Percentiles rank a stretch among this genome's conserved stretches.
Conservation (phyloP, 2,797 vertebrate genomes). For the Falco rusticolus region DNA sequence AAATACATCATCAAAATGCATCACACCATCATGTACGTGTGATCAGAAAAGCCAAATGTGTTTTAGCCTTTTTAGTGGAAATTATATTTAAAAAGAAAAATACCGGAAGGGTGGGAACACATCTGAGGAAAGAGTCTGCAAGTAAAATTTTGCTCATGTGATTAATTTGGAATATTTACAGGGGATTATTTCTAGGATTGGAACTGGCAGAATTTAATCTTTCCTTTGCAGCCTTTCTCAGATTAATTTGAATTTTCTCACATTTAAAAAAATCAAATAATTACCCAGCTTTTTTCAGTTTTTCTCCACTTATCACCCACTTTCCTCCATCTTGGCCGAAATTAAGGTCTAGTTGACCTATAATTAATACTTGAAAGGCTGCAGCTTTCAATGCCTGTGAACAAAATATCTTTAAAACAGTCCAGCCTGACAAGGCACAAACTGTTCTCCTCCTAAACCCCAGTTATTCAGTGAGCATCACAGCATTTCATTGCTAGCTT, state of each 20-base stretch:
- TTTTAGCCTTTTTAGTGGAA: slow-evolving; percentile 46
- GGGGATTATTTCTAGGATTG: neutral
- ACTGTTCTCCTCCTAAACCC: neutral
- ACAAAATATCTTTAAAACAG: neutral
- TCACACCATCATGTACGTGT: accelerated
- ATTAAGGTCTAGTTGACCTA: neutral
- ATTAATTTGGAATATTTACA: neutral
- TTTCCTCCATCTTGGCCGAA: neutral
- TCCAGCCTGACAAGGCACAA: neutral
- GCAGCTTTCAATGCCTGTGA: neutral
- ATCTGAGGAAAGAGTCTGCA: slow-evolving; percentile 10
- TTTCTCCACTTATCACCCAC: neutral
- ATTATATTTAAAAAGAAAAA: slow-evolving; percentile 42
- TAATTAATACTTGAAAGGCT: neutral
- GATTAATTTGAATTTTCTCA: slow-evolving; percentile 23
- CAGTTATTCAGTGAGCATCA: neutral
- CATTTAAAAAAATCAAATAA: neutral
- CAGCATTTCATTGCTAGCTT: neutral
- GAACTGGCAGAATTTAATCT: neutral
- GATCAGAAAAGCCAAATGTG: slow-evolving; percentile 1
- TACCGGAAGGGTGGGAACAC: neutral
- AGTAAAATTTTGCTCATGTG: slow-evolving; percentile 21
- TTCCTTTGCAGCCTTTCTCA: neutral
- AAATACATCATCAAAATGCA: slow-evolving; percentile 28
- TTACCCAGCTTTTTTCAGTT: neutral